Conservation (phyloP, 2,797 vertebrate genomes). For the Chromobotia macracanthus region DNA sequence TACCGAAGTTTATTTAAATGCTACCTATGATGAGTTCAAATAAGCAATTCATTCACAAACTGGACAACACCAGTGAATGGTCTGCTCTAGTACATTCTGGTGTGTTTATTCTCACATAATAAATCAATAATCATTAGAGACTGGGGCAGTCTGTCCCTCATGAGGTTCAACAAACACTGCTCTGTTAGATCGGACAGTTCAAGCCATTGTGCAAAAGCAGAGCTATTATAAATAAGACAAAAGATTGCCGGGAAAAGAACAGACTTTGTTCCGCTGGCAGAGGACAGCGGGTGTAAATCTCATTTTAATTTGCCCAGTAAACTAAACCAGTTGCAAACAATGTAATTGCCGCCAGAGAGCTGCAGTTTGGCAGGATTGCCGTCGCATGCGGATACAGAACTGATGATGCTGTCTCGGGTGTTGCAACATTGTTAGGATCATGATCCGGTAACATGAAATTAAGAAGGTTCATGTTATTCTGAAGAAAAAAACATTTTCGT, state of each 20-base stretch:
- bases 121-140: slow-evolving; percentile 25
- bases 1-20: too few species aligned
- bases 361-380: neutral
- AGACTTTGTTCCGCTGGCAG: neutral
- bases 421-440: neutral
- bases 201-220: slow-evolving; percentile 29
- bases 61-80: neutral
- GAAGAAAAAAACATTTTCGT: too few species aligned
- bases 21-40: too few species aligned
- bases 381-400: neutral
- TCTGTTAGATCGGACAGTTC: neutral
- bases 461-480: too few species aligned
- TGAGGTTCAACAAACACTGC: slow-evolving; percentile 41
- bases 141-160: slow-evolving; percentile 12
- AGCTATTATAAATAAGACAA: slow-evolving; percentile 5
- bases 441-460: too few species aligned
- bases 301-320: slow-evolving; percentile 16
- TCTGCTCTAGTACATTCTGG: neutral
- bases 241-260: slow-evolving; percentile 13
- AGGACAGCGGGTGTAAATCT: neutral
- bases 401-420: neutral
- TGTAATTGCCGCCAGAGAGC: neutral
- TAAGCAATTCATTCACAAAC: neutral
- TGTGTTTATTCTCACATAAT: slow-evolving; percentile 28
- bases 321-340: slow-evolving; percentile 16